Base-by-base conservation (phyloP, 2,113 vertebrate genomes). In the cattle (Bos taurus) region DNA sequence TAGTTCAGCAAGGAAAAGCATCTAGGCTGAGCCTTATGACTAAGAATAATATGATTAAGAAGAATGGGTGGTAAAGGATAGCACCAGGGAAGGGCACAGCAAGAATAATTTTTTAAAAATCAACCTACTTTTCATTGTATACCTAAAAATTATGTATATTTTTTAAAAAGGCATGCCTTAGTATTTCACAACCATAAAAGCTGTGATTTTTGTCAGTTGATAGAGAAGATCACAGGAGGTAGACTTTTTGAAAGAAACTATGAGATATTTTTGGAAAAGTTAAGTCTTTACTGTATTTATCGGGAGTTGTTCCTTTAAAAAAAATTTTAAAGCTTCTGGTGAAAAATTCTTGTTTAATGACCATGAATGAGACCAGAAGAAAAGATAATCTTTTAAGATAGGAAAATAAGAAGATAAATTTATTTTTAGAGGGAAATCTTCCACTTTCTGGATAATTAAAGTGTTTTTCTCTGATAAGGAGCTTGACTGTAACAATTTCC, bases 371-470 rank as follows among this genome's bases (percentile, higher is more conserved):
- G 48, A 96, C 81, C 86, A 64, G 59, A 97, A 59, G 62, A 88
- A 57, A 81, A 91, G 93, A 97, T 96, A 52, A 97, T 97, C 94
- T 97, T 97, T 94, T 67, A 80, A 93, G 97, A 98, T 96, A 97
- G 82, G 95, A 91, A 97, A 97, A 95, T 93, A 84, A 90, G 95
- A 94, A 96, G 97, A 96, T 94, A 92, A 95, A 96, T 97, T 86
- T 94, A 77, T 92, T 98, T 97, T 97, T 94, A 95, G 86, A 95
- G 64, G 71, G 21, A 57, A 96, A 91, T 89, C 92, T 93, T 64
- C 36, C 36, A 89, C 95, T 95, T 94, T 97, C 93, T 97, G 48
- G 87, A 87, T 96, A 97, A 97, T 98, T 98, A 98, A 97, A 96
- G 46, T 97, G 59, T 96, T 97, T 88, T 93, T 95, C 59, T 91